These are phyloP conservation scores for Andricus curvator DNA, from an alignment of 2,888 invertebrate species.

Conservation along the genomic window DNA sequence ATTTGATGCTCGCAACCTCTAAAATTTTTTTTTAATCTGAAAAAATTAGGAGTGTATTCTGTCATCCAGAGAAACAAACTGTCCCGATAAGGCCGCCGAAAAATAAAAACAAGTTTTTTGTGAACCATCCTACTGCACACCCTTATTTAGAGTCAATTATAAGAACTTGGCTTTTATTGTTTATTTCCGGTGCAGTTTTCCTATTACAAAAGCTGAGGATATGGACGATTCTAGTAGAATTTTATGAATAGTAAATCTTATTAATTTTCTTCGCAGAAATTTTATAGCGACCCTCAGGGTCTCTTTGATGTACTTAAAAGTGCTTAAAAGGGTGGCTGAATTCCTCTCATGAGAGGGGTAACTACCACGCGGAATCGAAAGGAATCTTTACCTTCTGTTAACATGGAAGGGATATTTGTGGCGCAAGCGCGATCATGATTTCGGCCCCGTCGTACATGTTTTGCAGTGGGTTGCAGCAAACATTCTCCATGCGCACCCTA, in stretches of 20 bases:
- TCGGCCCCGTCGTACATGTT: not conserved
- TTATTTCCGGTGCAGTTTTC: no score
- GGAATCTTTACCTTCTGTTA: constrained; percentile 57
- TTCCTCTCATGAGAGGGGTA: not conserved
- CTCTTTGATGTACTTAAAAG: not conserved
- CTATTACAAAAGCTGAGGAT: no score
- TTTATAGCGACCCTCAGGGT: not conserved
- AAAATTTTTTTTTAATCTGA: no score
- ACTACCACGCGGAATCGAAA: constrained; percentile 47
- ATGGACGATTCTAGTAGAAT: not conserved
- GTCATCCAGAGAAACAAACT: no score
- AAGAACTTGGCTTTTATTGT: no score
- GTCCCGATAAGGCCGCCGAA: no score
- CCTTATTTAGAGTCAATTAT: no score
- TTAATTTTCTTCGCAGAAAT: not conserved
- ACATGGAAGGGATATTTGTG: constrained; percentile 41
- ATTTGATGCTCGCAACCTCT: no score
- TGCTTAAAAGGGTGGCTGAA: not conserved
- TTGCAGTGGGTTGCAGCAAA: not conserved
- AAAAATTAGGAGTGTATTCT: no score
- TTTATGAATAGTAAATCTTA: no score
- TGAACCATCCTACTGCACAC: no score
- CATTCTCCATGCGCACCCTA: constrained; percentile 9
- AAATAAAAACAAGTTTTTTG: no score
- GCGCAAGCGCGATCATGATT: constrained; percentile 45